Conservation (phyloP, 2,888 invertebrate genomes). For the Apodemia mormo region DNA sequence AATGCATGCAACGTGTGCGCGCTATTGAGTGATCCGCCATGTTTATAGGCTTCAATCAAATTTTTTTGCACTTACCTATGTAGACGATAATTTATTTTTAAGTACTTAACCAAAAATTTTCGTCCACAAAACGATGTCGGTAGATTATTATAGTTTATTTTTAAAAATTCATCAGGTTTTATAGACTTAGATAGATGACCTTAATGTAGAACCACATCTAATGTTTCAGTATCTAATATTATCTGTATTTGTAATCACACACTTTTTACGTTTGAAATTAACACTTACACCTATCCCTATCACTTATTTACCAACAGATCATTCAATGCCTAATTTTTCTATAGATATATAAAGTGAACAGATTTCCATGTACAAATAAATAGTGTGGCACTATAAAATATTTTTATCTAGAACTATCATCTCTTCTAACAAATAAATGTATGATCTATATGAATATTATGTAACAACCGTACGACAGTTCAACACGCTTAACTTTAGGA, state of each 20-base stretch:
- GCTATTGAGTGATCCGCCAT: no score
- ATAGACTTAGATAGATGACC: background rate
- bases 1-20: no score
- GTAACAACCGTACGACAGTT: conserved; percentile 36
- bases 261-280: conserved; percentile 50
- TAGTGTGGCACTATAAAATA: conserved; percentile 61
- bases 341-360: conserved; percentile 49
- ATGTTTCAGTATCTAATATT: conserved; percentile 7
- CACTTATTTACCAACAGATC: conserved; percentile 61
- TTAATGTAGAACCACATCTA: background rate
- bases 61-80: no score
- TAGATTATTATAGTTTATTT: no score
- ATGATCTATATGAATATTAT: conserved; percentile 37
- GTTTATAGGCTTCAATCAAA: no score
- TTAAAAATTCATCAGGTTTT: no score
- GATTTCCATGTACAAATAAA: conserved; percentile 64
- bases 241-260: conserved; percentile 46
- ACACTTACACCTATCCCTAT: conserved; percentile 55
- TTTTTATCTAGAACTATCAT: conserved; percentile 44
- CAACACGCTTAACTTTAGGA: conserved; percentile 29
- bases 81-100: no score
- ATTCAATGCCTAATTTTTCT: conserved; percentile 49
- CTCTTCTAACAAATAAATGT: conserved; percentile 46
- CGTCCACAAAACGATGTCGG: no score
- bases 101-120: no score